These are phyloP conservation scores for Chelonus insularis DNA, from an alignment of 1,140 invertebrate species.

Conservation along the genomic window DNA sequence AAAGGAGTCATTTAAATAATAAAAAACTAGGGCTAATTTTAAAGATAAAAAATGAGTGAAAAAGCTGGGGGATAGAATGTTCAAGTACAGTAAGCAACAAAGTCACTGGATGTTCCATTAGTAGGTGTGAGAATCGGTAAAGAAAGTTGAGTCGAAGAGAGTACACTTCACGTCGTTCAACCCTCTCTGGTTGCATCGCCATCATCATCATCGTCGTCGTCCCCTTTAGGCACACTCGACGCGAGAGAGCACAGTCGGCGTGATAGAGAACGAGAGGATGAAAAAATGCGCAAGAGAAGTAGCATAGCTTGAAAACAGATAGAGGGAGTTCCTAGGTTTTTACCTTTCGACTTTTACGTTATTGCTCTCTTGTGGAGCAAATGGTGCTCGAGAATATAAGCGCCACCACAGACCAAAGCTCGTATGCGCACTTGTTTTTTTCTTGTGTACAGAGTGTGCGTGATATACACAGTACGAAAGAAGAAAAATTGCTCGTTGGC, in stretches of 20 bases:
- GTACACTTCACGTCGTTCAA: constrained; percentile 15
- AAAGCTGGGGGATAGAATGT: background rate
- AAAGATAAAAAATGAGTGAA: background rate
- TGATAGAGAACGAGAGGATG: background rate
- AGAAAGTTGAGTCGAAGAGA: constrained; percentile 6
- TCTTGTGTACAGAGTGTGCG: background rate
- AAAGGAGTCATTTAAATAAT: too few species aligned
- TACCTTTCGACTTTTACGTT: constrained; percentile 26
- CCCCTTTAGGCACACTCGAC: background rate
- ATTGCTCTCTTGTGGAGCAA: constrained; percentile 30
- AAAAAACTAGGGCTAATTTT: too few species aligned
- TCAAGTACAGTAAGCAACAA: background rate
- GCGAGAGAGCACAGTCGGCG: background rate
- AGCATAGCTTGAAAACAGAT: constrained; percentile 11
- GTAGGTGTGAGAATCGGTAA: constrained; percentile 7
- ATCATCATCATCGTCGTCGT: constrained; percentile 8
- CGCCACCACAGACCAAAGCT: background rate
- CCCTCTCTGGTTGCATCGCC: background rate
- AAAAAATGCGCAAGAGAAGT: background rate
- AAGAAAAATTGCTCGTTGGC: constrained; percentile 22
- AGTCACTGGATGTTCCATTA: constrained; percentile 18
- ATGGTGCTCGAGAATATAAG: constrained; percentile 28
- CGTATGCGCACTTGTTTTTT: background rate
- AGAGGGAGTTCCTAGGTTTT: constrained; percentile 18
- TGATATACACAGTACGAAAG: background rate